phyloP scores from a whole-genome alignment of 2,113 vertebrate species.

The Sigmodon hispidus region DNA sequence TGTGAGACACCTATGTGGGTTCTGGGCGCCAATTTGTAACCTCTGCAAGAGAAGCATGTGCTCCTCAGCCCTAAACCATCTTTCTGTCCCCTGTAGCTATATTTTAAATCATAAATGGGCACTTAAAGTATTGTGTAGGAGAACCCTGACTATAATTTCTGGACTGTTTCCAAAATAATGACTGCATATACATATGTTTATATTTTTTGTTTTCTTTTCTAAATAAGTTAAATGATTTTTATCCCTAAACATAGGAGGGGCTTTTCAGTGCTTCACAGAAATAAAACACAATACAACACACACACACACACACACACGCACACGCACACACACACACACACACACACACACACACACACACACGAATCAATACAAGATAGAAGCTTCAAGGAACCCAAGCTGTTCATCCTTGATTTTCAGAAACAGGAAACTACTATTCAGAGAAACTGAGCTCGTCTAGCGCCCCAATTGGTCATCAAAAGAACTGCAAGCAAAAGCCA shows the following conservation, averaged over 20 bases:
- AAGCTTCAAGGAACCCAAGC: neutral
- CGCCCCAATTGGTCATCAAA: neutral
- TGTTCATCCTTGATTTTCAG: neutral
- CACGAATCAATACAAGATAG: neutral
- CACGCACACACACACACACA: neutral
- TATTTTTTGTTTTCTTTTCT: neutral
- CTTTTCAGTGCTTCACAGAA: neutral
- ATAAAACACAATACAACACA: conserved; percentile 17
- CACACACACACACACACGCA: neutral
- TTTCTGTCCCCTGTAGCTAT: neutral
- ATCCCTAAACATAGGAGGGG: neutral
- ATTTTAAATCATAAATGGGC: conserved; percentile 13
- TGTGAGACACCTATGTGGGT: neutral
- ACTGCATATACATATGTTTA: neutral
- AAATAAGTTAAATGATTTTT: neutral
- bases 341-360: neutral
- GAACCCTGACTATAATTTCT: conserved; percentile 8
- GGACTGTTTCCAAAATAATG: conserved; percentile 9
- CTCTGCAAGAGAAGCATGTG: neutral
- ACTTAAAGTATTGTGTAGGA: conserved; percentile 16
- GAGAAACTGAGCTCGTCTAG: neutral
- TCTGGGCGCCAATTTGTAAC: neutral
- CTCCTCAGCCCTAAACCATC: neutral
- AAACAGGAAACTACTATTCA: neutral
- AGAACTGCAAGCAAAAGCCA: neutral